Evolutionary conservation across 2,113 vertebrate species (phyloP).

Genomic region (Syngnathus scovelli): DNA sequence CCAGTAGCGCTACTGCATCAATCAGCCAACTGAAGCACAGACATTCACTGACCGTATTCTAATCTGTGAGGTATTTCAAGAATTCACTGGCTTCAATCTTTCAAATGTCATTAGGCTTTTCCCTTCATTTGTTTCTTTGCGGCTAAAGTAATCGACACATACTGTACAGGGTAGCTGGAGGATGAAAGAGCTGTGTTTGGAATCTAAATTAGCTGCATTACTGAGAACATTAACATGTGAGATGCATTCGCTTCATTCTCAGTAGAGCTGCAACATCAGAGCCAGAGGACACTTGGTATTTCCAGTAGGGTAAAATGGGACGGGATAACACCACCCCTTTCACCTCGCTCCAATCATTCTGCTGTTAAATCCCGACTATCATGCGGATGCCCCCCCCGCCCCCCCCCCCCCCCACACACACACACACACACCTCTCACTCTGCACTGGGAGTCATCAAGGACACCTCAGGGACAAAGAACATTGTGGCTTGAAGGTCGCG

Average conservation of each 20-base stretch:
- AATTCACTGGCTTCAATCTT: slow-evolving; percentile 40
- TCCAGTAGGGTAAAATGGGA: not conserved
- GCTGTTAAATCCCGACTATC: slow-evolving; percentile 13
- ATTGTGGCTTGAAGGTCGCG: slow-evolving; percentile 59
- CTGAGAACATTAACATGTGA: slow-evolving; percentile 34
- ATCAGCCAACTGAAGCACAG: slow-evolving; percentile 18
- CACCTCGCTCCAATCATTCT: slow-evolving; percentile 10
- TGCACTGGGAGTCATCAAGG: slow-evolving; percentile 44
- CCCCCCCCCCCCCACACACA: no score
- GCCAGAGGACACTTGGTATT: slow-evolving; percentile 6
- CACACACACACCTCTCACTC: slow-evolving; percentile 26
- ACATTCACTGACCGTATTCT: slow-evolving; percentile 32
- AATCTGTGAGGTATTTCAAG: slow-evolving; percentile 13
- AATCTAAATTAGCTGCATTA: slow-evolving; percentile 43
- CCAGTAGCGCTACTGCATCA: slow-evolving; percentile 62
- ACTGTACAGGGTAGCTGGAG: slow-evolving; percentile 35
- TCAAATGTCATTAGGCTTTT: slow-evolving; percentile 63
- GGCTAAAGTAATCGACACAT: slow-evolving; percentile 37
- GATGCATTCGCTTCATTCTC: slow-evolving; percentile 17
- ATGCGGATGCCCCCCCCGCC: slow-evolving; percentile 44
- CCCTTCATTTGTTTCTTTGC: slow-evolving; percentile 36
- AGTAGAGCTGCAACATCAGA: not conserved
- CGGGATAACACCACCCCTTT: slow-evolving; percentile 11
- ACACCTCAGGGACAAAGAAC: slow-evolving; percentile 52
- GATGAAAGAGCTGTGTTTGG: slow-evolving; percentile 28